phyloP scores from a whole-genome alignment of 1,140 invertebrate species.

The Drosophila cardini region DNA sequence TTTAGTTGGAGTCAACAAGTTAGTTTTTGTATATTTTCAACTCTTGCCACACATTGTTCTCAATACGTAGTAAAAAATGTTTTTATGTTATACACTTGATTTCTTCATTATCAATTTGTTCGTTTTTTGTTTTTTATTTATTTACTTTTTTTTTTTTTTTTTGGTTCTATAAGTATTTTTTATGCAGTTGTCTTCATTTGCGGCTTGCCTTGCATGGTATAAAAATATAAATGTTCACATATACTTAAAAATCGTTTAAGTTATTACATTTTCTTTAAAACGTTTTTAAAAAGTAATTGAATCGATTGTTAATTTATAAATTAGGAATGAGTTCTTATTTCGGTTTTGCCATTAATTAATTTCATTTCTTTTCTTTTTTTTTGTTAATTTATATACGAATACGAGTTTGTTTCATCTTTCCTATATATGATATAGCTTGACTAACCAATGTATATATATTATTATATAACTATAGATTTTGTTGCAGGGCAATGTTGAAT shows the following conservation, averaged over 20 bases:
- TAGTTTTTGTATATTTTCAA: slow-evolving; percentile 26
- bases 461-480: slow-evolving; percentile 12
- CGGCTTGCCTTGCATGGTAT: slow-evolving; percentile 76
- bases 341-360: slow-evolving; percentile 24
- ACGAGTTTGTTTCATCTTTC: neutral
- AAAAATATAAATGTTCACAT: slow-evolving; percentile 83
- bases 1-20: slow-evolving; percentile 65
- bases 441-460: slow-evolving; percentile 1
- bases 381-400: slow-evolving; percentile 27
- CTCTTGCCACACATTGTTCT: slow-evolving; percentile 41
- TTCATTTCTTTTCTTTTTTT: neutral
- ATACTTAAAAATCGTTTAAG: slow-evolving; percentile 75
- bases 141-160: neutral
- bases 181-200: slow-evolving; percentile 59
- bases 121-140: no score
- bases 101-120: no score
- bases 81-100: slow-evolving; percentile 47
- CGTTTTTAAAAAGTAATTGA: slow-evolving; percentile 50
- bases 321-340: slow-evolving; percentile 42
- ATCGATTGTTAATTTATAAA: slow-evolving; percentile 51
- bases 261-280: slow-evolving; percentile 57
- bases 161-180: slow-evolving; percentile 54
- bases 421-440: slow-evolving; percentile 13
- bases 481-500: slow-evolving; percentile 40
- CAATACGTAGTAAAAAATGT: slow-evolving; percentile 72